A percentile compares a stretch with the other conserved stretches of the same genome.
phyloP scores from a whole-genome alignment of 2,113 vertebrate genomes.

The western clawed frog (Xenopus tropicalis) region UCB_Xtro_10.0 CM004447.2:28826501-28827000 shows the following conservation, averaged over 20 bases:
- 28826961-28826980: constrained; percentile 40
- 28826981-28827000: constrained; percentile 42
- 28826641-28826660: too few species aligned
- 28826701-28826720: too few species aligned
- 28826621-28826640: too few species aligned
- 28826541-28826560: too few species aligned
- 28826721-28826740: too few species aligned
- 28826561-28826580: too few species aligned
- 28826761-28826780: constrained; percentile 6
- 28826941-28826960: constrained; percentile 35
- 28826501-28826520: too few species aligned
- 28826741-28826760: neutral
- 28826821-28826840: constrained; percentile 19
- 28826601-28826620: too few species aligned
- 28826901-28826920: constrained; percentile 34
- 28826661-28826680: too few species aligned
- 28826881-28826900: constrained; percentile 28
- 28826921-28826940: constrained; percentile 37
- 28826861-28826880: constrained; percentile 10
- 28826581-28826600: too few species aligned
- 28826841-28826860: constrained; percentile 14
- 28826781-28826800: constrained; percentile 13
- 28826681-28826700: too few species aligned
- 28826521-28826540: too few species aligned
- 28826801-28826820: neutral